Evolutionary conservation across 2,113 vertebrate genomes (phyloP), one percentile per base, ranked within the genome.

Genomic region (Ammodytes marinus): DNA sequence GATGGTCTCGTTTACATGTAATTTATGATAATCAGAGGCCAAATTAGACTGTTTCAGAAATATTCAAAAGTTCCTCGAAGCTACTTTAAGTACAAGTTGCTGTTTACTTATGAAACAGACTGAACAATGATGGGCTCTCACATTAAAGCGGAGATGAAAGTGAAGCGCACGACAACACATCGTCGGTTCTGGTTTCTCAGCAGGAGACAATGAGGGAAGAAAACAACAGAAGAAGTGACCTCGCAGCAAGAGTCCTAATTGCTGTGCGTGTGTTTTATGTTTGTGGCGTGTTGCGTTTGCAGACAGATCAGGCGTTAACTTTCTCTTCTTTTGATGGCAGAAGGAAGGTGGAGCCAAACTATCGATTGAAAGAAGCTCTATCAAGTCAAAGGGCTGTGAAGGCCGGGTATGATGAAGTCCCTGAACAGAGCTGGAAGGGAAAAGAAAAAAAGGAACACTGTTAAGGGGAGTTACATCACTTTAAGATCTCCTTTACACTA

Each of bases 381-480:
- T 95, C 93, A 96, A 19, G 90, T 92, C 74, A 94, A 53, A 0
- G 88, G 73, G 0, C 89, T 89, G 42, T 87, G 63, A 27, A 19
- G 88, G 84, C 0, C 83, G 88, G 87, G 64, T 6, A 71, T 40
- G 50, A 94, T 94, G 0, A 92, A 35, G 70, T 93, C 83, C 42
- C 66, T 88, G 90, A 96, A 94, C 90, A 95, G 83, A 77, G 84
- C 95, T 95, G 92, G 0, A 37, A 10, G 47, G 81, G 54, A 70
- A n/a, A 43, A 9, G 13, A 1, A 63, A 2, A 69, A 70, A n/a
- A 43, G 12, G 13, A 1, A 63, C 3, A 69, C 1, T 27, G 13
- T 42, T 27, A 27, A 27, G 27, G 27, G 27, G 27, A 27, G 27
- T 27, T 27, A 27, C 27, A 27, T 27, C 27, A 27, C 27, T 27